Evolutionary conservation across 1,140 invertebrate genomes (phyloP).

Genomic region (Eupristina koningsbergeri): DNA sequence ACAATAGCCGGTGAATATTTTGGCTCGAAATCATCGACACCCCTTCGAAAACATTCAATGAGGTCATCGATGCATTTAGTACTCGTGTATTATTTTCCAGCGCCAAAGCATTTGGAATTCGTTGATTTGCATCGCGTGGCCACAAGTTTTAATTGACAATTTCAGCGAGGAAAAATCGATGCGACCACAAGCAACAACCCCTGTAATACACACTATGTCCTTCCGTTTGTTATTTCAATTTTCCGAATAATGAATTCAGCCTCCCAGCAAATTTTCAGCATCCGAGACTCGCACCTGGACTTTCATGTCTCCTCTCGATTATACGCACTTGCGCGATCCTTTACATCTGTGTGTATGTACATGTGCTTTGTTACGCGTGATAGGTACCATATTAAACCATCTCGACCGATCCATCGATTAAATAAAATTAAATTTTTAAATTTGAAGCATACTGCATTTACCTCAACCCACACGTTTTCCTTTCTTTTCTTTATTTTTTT

Average conservation of each 20-base stretch:
- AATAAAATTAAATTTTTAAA: slow-evolving; percentile 33
- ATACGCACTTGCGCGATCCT: background rate
- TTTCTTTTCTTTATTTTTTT: background rate
- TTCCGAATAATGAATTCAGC: slow-evolving; percentile 2
- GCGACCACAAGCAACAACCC: no score
- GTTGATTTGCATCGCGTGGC: background rate
- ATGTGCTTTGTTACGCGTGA: background rate
- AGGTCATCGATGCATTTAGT: slow-evolving; percentile 8
- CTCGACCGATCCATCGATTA: slow-evolving; percentile 11
- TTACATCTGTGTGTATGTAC: background rate
- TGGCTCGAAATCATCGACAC: background rate
- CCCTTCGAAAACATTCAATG: background rate
- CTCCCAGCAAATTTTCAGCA: background rate
- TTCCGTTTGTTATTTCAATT: slow-evolving; percentile 38
- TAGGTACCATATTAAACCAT: background rate
- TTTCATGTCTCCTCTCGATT: slow-evolving; percentile 15
- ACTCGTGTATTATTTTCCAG: slow-evolving; percentile 1
- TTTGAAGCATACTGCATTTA: background rate
- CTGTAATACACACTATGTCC: background rate
- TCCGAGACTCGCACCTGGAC: background rate
- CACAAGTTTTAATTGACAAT: slow-evolving; percentile 34
- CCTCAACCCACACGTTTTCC: no score
- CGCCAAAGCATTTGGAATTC: background rate
- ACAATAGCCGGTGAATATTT: slow-evolving; percentile 5
- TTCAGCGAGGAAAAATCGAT: slow-evolving; percentile 10